A percentile compares a stretch with the other conserved stretches of the same genome.
These are phyloP conservation scores for Cephus cinctus DNA, from an alignment of 1,140 invertebrate genomes.

Conservation along the genomic window DNA sequence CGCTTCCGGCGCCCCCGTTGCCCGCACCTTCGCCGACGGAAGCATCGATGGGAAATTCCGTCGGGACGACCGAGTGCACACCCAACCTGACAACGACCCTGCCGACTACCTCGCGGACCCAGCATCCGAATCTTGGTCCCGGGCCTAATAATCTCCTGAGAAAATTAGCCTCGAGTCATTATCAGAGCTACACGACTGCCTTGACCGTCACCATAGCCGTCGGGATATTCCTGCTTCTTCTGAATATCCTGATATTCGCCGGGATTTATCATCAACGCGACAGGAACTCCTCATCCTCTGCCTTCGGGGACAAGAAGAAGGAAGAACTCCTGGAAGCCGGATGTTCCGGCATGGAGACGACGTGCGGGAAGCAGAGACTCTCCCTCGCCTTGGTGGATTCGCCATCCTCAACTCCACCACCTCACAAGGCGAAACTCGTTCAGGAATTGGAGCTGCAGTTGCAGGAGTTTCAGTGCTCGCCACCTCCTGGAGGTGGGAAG, in stretches of 20 bases:
- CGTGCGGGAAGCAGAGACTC: constrained; percentile 61
- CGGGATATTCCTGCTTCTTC: constrained; percentile 81
- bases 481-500: constrained; percentile 58
- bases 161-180: constrained; percentile 75
- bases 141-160: constrained; percentile 67
- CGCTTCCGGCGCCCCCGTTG: constrained; percentile 54
- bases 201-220: constrained; percentile 91
- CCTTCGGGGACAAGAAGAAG: constrained; percentile 66
- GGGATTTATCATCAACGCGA: constrained; percentile 91
- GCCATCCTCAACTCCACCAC: constrained; percentile 55
- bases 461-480: constrained; percentile 66
- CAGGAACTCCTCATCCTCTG: constrained; percentile 43
- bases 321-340: constrained; percentile 71
- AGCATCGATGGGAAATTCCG: constrained; percentile 35
- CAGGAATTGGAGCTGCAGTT: constrained; percentile 67
- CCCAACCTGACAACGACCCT: constrained; percentile 48
- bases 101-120: constrained; percentile 38
- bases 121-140: constrained; percentile 37
- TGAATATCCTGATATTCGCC: constrained; percentile 92
- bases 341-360: constrained; percentile 64
- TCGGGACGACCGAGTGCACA: constrained; percentile 46
- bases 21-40: constrained; percentile 51
- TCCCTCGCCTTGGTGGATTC: constrained; percentile 50
- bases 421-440: constrained; percentile 63
- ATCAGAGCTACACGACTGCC: constrained; percentile 85